Evolutionary conservation across 2,888 invertebrate species (phyloP), one percentile per base, ranked within the genome.

Genomic region (Antheraea yamamai): DNA sequence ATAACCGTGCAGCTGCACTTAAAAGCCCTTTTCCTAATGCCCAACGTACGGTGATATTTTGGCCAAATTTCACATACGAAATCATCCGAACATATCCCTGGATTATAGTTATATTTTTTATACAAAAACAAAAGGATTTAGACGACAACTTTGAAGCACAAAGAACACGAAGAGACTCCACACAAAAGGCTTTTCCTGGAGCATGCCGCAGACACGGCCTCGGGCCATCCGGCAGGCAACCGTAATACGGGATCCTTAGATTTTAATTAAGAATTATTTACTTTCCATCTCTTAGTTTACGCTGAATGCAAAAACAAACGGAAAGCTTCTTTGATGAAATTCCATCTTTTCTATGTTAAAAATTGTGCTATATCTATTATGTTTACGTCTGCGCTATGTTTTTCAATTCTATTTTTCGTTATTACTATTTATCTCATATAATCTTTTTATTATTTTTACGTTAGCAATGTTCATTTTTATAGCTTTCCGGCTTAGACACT

Each of bases 201-300:
- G 70, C 39, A n/a, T 70, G 39, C 39, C 39, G 39, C 23, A 39
- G 70, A 70, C 70, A n/a, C n/a, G 20, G 39, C 70, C 35, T 20
- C 70, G n/a, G 70, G 64, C 64, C 6, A 30, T 26, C 70, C 70
- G 70, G 70, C n/a, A 66, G 2, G 4, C 70, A 39, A n/a, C 39
- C 70, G 70, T 70, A 70, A 70, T n/a, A 20, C 18, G 47, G 35
- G 70, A 70, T 70, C 39, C 70, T 35, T 73, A 71, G 75, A 72
- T 76, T 76, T 77, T 77, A 77, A 77, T 77, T 77, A 75, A 77
- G 75, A 75, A 74, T 76, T 76, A 77, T 77, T 77, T 76, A 76
- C 75, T 39, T 70, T 58, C 73, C 73, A 35, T 68, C 74, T 55
- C 73, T 47, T 58, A 55, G 73, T 75, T 73, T 70, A 73, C 47